Evolutionary conservation across 92 coral and sea anemone genomes (phyloP), one percentile per base, ranked within the genome.

Genomic region (Meandrina meandrites): DNA sequence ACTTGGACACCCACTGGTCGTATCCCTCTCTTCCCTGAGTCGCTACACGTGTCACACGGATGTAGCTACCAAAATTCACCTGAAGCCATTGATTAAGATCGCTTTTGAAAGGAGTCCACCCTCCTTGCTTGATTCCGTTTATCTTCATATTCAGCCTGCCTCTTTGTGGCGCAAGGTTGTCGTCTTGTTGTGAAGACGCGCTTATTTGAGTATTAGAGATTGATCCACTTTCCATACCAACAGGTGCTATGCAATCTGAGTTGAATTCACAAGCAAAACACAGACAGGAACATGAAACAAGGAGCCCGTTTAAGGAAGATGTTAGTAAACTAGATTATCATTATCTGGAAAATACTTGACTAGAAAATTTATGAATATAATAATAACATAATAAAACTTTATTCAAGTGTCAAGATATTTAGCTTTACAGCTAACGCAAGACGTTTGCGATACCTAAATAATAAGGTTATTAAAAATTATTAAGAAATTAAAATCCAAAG

Each of bases 141-240:
- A 42, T 28, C 24, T 60, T 58, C 28, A 58, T 16, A 53, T 68
- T n/a, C 78, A 82, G 30, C 27, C 86, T 68, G 42, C 76, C 78
- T 19, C 64, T 60, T 11, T 19, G 16, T 72, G 86, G 76, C 21
- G 62, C 51, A 24, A 27, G n/a, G 32, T 68, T 19, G 40, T 27
- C 69, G 35, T 24, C 75, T 54, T 11, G 22, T 17, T 40, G 40
- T n/a, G 89, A 86, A 18, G 89, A 86, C 56, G 84, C 78, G 21
- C 76, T 76, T 76, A 86, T 67, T n/a, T 60, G 58, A 14, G 84
- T 30, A 48, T 77, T 84, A 15, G 84, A 31, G 45, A 86, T 86
- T n/a, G 76, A 76, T 62, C 83, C 77, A 34, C 56, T 86, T 30
- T 78, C 89, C 83, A 86, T 86, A 4, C 89, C 89, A 40, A 86